These are phyloP conservation scores for Scaptomyza montana DNA, from an alignment of 1,140 invertebrate genomes.

Conservation along the genomic window DNA sequence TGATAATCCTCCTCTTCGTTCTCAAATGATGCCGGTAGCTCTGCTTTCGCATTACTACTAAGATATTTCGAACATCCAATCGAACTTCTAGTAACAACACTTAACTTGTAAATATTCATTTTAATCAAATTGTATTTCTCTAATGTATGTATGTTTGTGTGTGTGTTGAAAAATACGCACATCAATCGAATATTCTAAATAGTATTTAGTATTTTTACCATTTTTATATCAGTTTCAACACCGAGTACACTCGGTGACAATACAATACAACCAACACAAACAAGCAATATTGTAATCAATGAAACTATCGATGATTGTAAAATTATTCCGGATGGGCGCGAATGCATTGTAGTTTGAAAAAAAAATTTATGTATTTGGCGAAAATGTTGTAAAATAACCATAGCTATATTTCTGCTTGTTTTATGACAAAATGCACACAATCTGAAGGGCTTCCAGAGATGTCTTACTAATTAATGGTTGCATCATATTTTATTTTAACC, in stretches of 20 bases:
- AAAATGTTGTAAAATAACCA: no score
- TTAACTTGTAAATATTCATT: slow-evolving; percentile 31
- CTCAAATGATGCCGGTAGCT: slow-evolving; percentile 40
- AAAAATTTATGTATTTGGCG: no score
- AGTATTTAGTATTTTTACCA: no score
- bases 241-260: no score
- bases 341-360: background rate
- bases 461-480: no score
- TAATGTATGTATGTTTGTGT: no score
- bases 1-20: slow-evolving; percentile 52
- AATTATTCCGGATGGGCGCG: background rate
- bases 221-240: no score
- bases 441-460: no score
- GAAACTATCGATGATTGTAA: background rate
- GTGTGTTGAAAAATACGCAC: background rate
- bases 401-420: no score
- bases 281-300: slow-evolving; percentile 2
- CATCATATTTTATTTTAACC: no score
- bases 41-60: slow-evolving; percentile 28
- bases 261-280: no score
- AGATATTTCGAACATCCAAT: slow-evolving; percentile 29
- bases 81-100: slow-evolving; percentile 4
- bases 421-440: no score
- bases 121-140: background rate
- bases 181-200: background rate